Percentiles rank a stretch among this genome's conserved stretches.
phyloP scores from a whole-genome alignment of 2,113 vertebrate genomes.

The Verasper variegatus region DNA sequence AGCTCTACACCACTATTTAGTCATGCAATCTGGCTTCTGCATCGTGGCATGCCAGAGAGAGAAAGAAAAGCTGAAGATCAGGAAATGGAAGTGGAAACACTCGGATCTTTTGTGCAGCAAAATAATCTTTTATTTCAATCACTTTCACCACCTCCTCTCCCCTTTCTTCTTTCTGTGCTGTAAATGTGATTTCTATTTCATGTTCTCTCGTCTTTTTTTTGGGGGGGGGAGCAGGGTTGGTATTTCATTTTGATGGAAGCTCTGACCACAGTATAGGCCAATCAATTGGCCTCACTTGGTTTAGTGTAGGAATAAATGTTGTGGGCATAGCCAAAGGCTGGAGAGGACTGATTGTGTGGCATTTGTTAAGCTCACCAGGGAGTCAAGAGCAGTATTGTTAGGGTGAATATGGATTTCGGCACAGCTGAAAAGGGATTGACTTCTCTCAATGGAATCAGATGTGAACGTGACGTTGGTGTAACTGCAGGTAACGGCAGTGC shows the following conservation, averaged over 20 bases:
- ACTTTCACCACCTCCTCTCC: conserved; percentile 60
- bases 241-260: conserved; percentile 67
- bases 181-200: conserved; percentile 77
- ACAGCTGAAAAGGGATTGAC: conserved; percentile 62
- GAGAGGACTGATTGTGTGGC: conserved; percentile 73
- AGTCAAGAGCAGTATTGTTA: conserved; percentile 71
- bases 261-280: conserved; percentile 59
- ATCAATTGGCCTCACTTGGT: conserved; percentile 80
- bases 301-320: conserved; percentile 74
- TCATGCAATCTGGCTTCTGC: conserved; percentile 79
- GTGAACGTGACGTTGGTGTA: conserved; percentile 27
- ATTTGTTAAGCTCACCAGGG: conserved; percentile 76
- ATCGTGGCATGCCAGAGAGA: conserved; percentile 46
- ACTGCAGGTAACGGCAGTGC: conserved; percentile 36
- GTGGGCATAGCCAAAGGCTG: conserved; percentile 69
- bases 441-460: conserved; percentile 50
- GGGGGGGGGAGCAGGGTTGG: conserved; percentile 36
- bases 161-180: conserved; percentile 60
- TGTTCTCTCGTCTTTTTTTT: conserved; percentile 38
- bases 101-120: conserved; percentile 77
- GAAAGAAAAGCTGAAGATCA: conserved; percentile 72
- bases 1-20: conserved; percentile 80
- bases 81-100: conserved; percentile 75
- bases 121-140: conserved; percentile 69
- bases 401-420: conserved; percentile 74